phyloP scores from a whole-genome alignment of 2,113 vertebrate genomes.

The Willisornis vidua region DNA sequence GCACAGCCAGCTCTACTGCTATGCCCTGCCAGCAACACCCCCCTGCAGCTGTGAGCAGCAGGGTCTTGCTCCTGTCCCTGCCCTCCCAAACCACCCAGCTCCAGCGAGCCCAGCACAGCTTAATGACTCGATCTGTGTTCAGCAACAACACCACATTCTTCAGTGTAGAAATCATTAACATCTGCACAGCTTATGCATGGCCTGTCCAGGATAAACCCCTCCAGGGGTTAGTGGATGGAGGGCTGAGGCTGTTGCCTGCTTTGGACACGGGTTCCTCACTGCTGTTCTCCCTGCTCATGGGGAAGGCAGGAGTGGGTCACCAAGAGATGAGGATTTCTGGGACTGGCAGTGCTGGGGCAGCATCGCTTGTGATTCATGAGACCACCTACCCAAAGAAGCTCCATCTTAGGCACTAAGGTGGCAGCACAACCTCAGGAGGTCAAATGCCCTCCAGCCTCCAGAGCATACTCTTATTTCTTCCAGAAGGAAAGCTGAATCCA shows the following conservation, averaged over 20 bases:
- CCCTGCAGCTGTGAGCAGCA: not conserved
- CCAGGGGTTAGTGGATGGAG: not conserved
- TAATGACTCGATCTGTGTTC: not conserved
- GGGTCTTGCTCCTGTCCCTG: not conserved
- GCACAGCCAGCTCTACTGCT: not conserved
- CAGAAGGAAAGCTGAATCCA: not conserved
- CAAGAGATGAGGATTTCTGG: not conserved
- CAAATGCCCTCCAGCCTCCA: not conserved
- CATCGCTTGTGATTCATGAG: not conserved
- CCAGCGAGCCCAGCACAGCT: not conserved
- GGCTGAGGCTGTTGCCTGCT: not conserved
- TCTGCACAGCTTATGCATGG: slow-evolving; percentile 25
- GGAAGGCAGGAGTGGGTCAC: not conserved
- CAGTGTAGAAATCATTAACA: slow-evolving; percentile 50
- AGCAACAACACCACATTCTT: slow-evolving; percentile 53
- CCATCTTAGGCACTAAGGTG: not conserved
- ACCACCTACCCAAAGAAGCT: not conserved
- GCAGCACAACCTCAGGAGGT: not conserved
- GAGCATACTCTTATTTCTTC: not conserved
- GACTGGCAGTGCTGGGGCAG: not conserved
- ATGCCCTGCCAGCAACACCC: not conserved
- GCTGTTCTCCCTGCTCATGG: not conserved
- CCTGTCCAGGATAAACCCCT: not conserved
- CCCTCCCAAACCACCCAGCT: not conserved
- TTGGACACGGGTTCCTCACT: not conserved